Base-by-base conservation (phyloP, 2,888 invertebrate genomes). In the Nomada ferruginata region DNA sequence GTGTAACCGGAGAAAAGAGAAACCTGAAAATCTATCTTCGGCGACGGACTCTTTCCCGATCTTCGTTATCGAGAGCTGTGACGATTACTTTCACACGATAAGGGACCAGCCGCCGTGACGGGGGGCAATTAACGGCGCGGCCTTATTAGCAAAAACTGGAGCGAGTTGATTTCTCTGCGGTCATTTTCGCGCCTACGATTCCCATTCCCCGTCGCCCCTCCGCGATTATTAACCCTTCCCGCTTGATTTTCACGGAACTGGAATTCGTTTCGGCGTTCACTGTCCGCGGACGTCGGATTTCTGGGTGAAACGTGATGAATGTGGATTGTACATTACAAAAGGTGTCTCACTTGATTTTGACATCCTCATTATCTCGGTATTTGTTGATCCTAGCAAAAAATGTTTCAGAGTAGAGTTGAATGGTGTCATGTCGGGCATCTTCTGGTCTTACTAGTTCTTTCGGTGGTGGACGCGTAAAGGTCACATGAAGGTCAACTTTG, bases 21-120 rank as follows among this genome's bases (percentile, higher is more conserved):
- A 83, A 85, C 52, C 55, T 76, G 75, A 79, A 85, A 83, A 83
- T 80, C 75, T 75, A 83, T 77, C 77, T 72, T 55, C 57, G 76
- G 53, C 53, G 52, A 42, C 50, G 26, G 55, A 52, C 60, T 80
- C 57, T 60, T 77, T 69, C 65, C 29, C 70, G 36, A 77, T 53
- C 60, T 82, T 69, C 73, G 50, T 79, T 84, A 86, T 86, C 84
- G 82, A 86, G 73, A 84, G 75, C 59, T 76, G 76, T 57, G 76
- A 82, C 76, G 82, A 84, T 81, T 64, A 84, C 87, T 86, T 86
- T 86, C 86, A 68, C 84, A 57, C 80, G 83, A 76, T 72, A 82
- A 75, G 61, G 80, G 68, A 61, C 68, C 79, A 71, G 26, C 60
- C 53, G 59, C 66, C 80, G 76, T 79, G 75, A 81, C 82, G 75